Evolutionary conservation across 2,888 invertebrate genomes (phyloP), one percentile per base, ranked within the genome.

Genomic region (Lepidocyrtinus sp.): DNA sequence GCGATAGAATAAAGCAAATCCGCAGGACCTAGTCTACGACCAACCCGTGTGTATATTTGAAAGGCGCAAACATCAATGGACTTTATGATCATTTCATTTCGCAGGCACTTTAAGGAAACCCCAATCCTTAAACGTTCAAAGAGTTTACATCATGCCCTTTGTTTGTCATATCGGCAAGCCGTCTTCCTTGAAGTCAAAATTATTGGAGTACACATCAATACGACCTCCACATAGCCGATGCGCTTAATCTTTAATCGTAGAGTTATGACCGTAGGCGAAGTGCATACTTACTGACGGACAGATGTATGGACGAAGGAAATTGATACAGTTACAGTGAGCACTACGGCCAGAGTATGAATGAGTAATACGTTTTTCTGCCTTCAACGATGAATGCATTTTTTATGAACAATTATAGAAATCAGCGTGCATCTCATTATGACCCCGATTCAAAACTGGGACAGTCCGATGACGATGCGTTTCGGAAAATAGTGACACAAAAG

Each of bases 101-200:
- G 59, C 22, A 46, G 62, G 61, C 25, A 69, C 50, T 62, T 68
- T 24, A 69, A 27, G 46, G 50, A 75, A 69, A 46, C 24, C 68
- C 75, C 75, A 67, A 26, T 26, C 19, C 26, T 9, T 21, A 36
- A 22, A 2, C 24, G 21, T 24, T 24, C 68, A 46, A 59, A 62
- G 15, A 2, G 22, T 19, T 15, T 36, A 59, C 17, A 15, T 26
- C 1, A 27, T 75, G 75, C 75, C 75, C 75, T 75, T 75, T 75
- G 75, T 61, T 68, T 75, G 75, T 75, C 75, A 75, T 75, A 75
- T 73, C 67, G 68, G 74, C 67, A 69, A 75, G 75, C 69, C 36
- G 75, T 75, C 75, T 75, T 75, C 75, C 75, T 75, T 75, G 75
- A 75, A 75, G 75, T 75, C 75, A 75, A 75, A 75, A 75, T 75